Evolutionary conservation across 2,113 vertebrate species (phyloP).

Genomic region (Gorsachius goisagi): DNA sequence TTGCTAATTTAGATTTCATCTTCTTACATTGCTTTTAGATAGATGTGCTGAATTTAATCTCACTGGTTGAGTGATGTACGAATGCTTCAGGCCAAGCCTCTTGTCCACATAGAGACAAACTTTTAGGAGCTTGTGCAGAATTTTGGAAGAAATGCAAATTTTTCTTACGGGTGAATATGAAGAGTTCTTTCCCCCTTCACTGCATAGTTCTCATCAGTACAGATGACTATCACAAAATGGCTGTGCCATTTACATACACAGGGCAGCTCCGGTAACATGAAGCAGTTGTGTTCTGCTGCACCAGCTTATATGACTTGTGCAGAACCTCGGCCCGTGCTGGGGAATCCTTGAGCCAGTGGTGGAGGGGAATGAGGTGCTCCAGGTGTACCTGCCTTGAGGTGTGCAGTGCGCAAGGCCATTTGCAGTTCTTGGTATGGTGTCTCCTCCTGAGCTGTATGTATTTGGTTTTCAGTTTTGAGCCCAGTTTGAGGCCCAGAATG

Average conservation of each 20-base stretch:
- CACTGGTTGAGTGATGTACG: not conserved
- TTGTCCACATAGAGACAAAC: not conserved
- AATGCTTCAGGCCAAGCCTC: not conserved
- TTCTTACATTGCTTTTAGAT: not conserved
- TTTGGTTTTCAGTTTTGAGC: not conserved
- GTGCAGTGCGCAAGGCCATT: rapidly evolving
- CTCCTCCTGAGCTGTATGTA: not conserved
- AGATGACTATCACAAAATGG: not conserved
- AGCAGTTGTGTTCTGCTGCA: not conserved
- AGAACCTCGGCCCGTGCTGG: not conserved
- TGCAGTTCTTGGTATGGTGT: not conserved
- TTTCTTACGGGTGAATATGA: not conserved
- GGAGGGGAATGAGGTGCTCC: not conserved
- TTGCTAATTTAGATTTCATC: not conserved
- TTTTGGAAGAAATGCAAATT: not conserved
- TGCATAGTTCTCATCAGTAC: not conserved
- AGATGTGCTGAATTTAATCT: not conserved
- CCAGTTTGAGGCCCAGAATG: not conserved
- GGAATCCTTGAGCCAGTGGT: rapidly evolving
- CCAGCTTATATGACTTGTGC: not conserved
- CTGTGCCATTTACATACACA: not conserved
- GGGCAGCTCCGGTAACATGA: rapidly evolving
- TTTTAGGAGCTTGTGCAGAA: not conserved
- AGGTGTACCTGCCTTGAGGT: not conserved
- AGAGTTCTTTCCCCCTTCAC: not conserved